These are phyloP conservation scores for Aphaenogaster rudis DNA, from an alignment of 1,140 invertebrate species.

Conservation along the genomic window DNA sequence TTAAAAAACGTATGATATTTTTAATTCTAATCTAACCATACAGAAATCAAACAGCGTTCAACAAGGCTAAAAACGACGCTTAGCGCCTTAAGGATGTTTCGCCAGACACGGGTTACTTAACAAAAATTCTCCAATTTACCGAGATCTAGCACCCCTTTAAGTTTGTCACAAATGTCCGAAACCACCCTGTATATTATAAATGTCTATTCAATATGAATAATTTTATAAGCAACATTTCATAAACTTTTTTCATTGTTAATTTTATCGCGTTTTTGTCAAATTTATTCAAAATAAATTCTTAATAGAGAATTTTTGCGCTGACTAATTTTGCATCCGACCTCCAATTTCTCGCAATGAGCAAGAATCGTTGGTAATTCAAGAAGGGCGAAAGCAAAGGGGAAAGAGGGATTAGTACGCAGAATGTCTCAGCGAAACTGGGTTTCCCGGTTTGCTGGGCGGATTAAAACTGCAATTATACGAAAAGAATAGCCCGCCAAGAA, in stretches of 20 bases:
- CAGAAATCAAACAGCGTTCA: too few relatives aligned
- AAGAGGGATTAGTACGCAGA: slow-evolving; percentile 60
- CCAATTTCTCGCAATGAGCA: background rate
- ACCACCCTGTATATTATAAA: background rate
- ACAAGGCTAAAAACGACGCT: too few relatives aligned
- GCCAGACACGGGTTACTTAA: too few relatives aligned
- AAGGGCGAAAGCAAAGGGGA: background rate
- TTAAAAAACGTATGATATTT: too few relatives aligned
- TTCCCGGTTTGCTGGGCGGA: slow-evolving; percentile 75
- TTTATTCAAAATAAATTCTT: background rate
- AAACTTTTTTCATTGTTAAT: background rate
- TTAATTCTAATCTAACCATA: too few relatives aligned
- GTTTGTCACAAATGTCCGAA: too few relatives aligned
- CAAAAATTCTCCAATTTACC: too few relatives aligned
- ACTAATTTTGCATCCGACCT: background rate
- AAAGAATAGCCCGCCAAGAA: slow-evolving; percentile 78
- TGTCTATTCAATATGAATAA: background rate
- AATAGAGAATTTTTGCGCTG: background rate
- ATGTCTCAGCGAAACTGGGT: slow-evolving; percentile 67
- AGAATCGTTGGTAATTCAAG: slow-evolving; percentile 34
- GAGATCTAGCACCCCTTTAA: too few relatives aligned
- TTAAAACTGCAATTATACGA: slow-evolving; percentile 82
- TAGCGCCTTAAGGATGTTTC: too few relatives aligned
- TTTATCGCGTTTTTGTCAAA: background rate
- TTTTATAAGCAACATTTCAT: background rate